Conservation (phyloP, 2,113 vertebrate genomes). For the Eurypyga helias region DNA sequence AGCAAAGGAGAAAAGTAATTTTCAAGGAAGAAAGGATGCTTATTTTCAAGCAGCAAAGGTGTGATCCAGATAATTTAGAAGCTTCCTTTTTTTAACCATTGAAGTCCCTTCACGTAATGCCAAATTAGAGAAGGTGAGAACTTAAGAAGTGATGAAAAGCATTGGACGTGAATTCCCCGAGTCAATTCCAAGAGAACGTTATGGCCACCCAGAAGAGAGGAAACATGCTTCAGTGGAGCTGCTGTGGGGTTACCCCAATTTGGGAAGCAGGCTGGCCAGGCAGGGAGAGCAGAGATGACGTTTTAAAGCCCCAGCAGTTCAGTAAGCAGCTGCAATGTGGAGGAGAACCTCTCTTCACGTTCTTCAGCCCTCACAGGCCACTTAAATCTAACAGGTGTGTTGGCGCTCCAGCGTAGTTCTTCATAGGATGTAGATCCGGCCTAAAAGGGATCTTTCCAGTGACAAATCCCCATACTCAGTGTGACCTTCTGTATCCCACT, state of each 20-base stretch:
- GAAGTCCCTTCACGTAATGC: not conserved
- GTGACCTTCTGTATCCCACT: not conserved
- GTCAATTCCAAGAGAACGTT: not conserved
- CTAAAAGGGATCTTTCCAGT: not conserved
- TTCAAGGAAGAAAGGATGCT: not conserved
- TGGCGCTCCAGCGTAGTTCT: not conserved
- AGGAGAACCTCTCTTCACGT: not conserved
- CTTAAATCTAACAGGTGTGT: not conserved
- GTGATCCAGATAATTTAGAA: not conserved
- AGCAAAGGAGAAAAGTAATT: not conserved
- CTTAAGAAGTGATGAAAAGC: not conserved
- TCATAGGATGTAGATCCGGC: accelerated
- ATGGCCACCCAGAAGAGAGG: not conserved
- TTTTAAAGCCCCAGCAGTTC: not conserved
- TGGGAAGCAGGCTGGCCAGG: not conserved
- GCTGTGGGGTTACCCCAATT: not conserved
- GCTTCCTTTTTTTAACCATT: not conserved
- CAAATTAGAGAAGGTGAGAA: not conserved
- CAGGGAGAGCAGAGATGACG: not conserved
- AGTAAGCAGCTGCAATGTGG: not conserved
- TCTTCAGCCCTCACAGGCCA: not conserved
- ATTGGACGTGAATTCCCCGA: not conserved
- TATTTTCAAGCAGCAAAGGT: not conserved
- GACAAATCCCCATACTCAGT: not conserved
- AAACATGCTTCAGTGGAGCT: not conserved